Evolutionary conservation across 1,140 invertebrate species (phyloP), one percentile per base, ranked within the genome.

Genomic region (Oncopodura yosiiana): DNA sequence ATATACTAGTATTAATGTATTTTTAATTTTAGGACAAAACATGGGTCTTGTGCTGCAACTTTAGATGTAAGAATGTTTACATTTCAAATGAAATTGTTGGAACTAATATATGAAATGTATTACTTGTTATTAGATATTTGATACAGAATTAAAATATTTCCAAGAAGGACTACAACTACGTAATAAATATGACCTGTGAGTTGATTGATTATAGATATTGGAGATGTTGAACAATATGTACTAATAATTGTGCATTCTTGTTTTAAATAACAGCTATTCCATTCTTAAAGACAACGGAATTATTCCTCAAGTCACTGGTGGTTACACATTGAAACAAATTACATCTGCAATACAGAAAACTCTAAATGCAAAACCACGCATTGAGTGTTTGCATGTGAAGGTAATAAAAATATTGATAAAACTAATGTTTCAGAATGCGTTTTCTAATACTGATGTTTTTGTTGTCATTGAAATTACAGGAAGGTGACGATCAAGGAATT

Each of bases 121-220:
- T n/a, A n/a, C n/a, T n/a, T n/a, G n/a, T n/a, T n/a, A n/a, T n/a
- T n/a, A n/a, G n/a, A n/a, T 34, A 9, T 58, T 64, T 49, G 37
- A 24, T 0, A 41, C 48, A 0, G 62, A 64, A 19, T 36, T 58
- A 8, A 61, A 59, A 23, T 64, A 61, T 39, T 64, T 64, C 45
- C 26, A 51, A 23, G 27, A 14, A 3, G 62, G 48, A 29, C 36
- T 64, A 32, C n/a, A n/a, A n/a, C 36, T 64, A 2, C 16, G 62
- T 27, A 53, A 41, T 5, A 53, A 59, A 53, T 61, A 48, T 39
- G 62, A 64, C 24, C 30, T 63, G 62, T 63, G 56, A 63, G 50
- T 39, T 3, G n/a, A 30, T 11, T 44, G 23, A 23, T 19, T 26
- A 16, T 19, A 24, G 14, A 36, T 21, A 16, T 37, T 26, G n/a